These are phyloP conservation scores for Butastur rufipennis DNA, from an alignment of 2,113 vertebrate species.

Conservation along the genomic window DNA sequence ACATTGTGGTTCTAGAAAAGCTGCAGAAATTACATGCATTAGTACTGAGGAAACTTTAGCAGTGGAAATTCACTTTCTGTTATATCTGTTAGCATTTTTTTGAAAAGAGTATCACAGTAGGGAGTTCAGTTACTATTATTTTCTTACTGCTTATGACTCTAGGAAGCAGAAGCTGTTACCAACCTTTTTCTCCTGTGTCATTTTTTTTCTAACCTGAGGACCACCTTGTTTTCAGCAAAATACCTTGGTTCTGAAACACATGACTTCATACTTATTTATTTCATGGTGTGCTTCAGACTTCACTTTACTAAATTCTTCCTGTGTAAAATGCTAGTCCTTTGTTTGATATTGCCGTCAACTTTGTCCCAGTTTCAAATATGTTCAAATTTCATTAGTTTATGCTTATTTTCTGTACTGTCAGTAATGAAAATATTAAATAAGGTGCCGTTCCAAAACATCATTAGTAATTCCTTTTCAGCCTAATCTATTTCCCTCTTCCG, in stretches of 20 bases:
- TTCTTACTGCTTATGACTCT: neutral
- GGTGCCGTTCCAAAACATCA: neutral
- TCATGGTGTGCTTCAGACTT: neutral
- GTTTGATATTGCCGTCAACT: neutral
- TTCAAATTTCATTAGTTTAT: neutral
- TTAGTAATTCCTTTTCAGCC: slow-evolving; percentile 2
- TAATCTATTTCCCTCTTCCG: neutral
- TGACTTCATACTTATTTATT: neutral
- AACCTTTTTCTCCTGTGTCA: neutral
- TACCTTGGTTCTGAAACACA: neutral
- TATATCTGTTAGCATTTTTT: neutral
- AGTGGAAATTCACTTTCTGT: neutral
- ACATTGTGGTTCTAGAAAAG: neutral
- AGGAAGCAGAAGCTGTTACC: neutral
- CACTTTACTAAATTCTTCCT: neutral
- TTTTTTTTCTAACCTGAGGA: neutral
- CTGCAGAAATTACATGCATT: neutral
- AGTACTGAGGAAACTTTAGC: neutral
- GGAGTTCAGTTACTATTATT: neutral
- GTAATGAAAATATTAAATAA: slow-evolving; percentile 29
- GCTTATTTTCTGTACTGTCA: neutral
- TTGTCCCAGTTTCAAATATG: neutral
- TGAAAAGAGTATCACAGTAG: neutral
- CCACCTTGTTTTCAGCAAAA: neutral
- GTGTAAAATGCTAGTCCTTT: neutral